These are phyloP conservation scores for Glareola pratincola DNA, from an alignment of 2,113 vertebrate genomes.

Conservation along the genomic window DNA sequence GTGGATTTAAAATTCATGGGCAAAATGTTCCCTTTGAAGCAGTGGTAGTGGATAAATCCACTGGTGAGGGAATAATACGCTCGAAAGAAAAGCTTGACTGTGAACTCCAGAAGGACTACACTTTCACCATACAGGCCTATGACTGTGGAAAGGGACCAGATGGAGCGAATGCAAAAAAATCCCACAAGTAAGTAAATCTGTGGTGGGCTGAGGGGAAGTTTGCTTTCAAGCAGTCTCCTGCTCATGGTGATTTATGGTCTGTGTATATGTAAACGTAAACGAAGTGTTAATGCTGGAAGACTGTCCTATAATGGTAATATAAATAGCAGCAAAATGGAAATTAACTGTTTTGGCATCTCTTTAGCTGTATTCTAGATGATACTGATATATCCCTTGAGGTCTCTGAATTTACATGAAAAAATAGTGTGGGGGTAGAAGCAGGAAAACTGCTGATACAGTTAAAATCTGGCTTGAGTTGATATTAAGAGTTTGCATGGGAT, in stretches of 20 bases:
- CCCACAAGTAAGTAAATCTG: slow-evolving; percentile 89
- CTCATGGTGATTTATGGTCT: neutral
- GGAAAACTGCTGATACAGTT: neutral
- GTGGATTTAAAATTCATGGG: slow-evolving; percentile 96
- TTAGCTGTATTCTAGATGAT: neutral
- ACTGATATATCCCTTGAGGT: neutral
- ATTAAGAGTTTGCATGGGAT: neutral
- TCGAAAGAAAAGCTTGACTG: slow-evolving; percentile 95
- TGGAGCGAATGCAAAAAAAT: slow-evolving; percentile 88
- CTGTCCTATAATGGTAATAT: neutral
- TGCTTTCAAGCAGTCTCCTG: neutral
- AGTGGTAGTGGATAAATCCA: slow-evolving; percentile 96
- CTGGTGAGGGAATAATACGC: slow-evolving; percentile 91
- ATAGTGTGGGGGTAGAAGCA: neutral
- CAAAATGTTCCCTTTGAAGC: slow-evolving; percentile 96
- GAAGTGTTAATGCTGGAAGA: neutral
- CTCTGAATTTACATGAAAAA: neutral
- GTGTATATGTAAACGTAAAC: neutral
- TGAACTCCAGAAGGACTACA: slow-evolving; percentile 96
- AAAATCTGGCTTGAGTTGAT: neutral
- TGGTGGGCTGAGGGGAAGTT: neutral
- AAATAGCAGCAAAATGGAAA: neutral
- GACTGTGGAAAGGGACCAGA: slow-evolving; percentile 95
- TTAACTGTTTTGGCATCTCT: neutral
- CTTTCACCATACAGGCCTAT: slow-evolving; percentile 94